Conservation (phyloP, 37 sponge, comb jelly and placozoan species). For the Beroe ovata region DNA sequence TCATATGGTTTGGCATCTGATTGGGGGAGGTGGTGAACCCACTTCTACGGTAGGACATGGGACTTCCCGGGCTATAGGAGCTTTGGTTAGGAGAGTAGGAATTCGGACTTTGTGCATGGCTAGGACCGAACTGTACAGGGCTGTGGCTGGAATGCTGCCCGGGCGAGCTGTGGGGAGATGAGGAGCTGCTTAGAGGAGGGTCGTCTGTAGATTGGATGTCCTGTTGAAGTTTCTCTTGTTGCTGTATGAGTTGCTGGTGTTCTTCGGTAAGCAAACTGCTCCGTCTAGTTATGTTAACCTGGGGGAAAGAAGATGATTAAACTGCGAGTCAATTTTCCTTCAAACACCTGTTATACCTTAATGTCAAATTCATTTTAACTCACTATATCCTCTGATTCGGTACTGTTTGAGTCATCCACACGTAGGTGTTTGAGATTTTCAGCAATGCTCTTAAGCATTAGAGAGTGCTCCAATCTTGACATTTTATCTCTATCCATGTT, state of each 20-base stretch:
- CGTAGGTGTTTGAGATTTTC: conserved; percentile 51
- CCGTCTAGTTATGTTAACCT: neutral
- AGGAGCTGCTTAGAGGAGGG: conserved; percentile 1
- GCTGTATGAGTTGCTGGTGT: conserved; percentile 55
- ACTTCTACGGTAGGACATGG: neutral
- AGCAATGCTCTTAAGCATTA: conserved; percentile 59
- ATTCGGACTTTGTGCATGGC: neutral
- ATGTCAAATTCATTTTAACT: no score
- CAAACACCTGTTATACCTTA: no score
- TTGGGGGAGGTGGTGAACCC: neutral
- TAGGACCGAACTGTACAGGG: neutral
- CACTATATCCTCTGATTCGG: neutral
- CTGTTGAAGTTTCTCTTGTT: conserved; percentile 34
- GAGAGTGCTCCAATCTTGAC: conserved; percentile 17
- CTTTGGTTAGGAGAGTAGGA: neutral
- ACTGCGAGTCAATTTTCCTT: no score
- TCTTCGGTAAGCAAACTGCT: conserved; percentile 28
- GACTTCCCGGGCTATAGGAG: neutral
- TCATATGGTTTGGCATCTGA: neutral
- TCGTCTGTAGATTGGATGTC: conserved; percentile 30
- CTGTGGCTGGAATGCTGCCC: neutral
- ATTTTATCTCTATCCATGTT: conserved; percentile 46
- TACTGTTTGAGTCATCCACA: neutral
- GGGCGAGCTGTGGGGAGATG: neutral
- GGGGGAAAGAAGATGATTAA: no score